These are phyloP conservation scores for Yoshiicerus persimilis DNA, from an alignment of 1,140 invertebrate genomes.

Conservation along the genomic window DNA sequence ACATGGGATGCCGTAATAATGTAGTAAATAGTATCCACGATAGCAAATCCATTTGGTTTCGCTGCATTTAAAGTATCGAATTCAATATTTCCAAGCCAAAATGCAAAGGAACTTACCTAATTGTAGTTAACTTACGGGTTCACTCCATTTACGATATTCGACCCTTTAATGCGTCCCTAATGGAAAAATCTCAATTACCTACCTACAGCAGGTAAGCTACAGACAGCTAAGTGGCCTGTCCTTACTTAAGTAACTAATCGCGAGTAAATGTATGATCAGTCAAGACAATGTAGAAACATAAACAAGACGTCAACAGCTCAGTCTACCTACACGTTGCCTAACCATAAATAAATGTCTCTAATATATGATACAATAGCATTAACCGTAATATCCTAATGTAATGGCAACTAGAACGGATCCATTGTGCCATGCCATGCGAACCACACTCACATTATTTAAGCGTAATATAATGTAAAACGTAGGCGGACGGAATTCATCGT, in stretches of 20 bases:
- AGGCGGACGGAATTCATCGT: neutral
- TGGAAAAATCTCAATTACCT: constrained; percentile 24
- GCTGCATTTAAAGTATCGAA: constrained; percentile 21
- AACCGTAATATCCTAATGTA: neutral
- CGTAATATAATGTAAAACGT: neutral
- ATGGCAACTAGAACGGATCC: neutral
- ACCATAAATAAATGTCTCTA: neutral
- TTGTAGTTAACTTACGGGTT: constrained; percentile 11
- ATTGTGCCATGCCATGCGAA: neutral
- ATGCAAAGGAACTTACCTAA: neutral
- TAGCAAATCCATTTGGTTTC: neutral
- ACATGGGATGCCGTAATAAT: neutral
- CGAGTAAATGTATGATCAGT: neutral
- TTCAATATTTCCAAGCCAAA: constrained; percentile 3
- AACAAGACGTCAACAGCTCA: neutral
- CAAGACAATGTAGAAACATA: neutral
- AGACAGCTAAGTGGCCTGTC: neutral
- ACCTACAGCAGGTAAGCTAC: constrained; percentile 24
- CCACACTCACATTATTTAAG: neutral
- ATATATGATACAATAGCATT: neutral
- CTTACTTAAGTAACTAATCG: constrained; percentile 4
- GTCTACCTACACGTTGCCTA: neutral
- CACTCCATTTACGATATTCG: neutral
- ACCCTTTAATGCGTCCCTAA: constrained; percentile 22
- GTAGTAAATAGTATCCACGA: no score